phyloP scores from a whole-genome alignment of 23 tunicate species.

The Styela clava region DNA sequence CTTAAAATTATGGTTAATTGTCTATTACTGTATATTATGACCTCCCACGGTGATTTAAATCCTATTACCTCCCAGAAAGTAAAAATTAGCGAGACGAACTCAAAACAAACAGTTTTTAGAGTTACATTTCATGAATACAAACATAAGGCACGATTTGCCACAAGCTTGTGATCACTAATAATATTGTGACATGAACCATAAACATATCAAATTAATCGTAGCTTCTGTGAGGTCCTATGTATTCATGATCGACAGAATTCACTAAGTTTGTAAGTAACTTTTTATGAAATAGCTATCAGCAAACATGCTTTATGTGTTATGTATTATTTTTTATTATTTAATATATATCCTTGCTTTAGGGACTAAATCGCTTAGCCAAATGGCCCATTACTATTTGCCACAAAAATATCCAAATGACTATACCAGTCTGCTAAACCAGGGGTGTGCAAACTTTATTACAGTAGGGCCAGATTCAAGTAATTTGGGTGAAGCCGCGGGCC shows the following conservation, averaged over 20 bases:
- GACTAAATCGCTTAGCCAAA: too few species aligned
- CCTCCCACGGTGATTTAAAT: conserved; percentile 27
- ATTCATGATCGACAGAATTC: background rate
- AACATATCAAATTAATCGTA: background rate
- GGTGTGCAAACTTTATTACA: too few species aligned
- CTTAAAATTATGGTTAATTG: too few species aligned
- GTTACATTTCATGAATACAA: conserved; percentile 8
- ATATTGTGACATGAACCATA: conserved; percentile 30
- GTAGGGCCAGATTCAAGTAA: too few species aligned
- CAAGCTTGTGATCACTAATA: background rate
- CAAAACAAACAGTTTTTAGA: conserved; percentile 28
- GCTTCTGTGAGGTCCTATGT: background rate
- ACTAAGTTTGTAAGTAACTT: background rate
- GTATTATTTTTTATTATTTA: too few species aligned
- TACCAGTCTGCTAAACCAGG: too few species aligned
- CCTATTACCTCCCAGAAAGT: conserved; percentile 22
- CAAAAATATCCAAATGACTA: too few species aligned
- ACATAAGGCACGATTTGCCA: conserved; percentile 4
- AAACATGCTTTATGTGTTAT: too few species aligned
- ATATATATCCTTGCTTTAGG: too few species aligned
- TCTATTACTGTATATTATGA: background rate
- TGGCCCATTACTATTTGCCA: too few species aligned
- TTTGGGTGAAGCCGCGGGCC: too few species aligned
- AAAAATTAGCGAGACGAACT: conserved; percentile 29
- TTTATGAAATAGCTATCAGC: too few species aligned